Conservation (phyloP, 2,797 vertebrate species). For the Semotilus atromaculatus region DNA sequence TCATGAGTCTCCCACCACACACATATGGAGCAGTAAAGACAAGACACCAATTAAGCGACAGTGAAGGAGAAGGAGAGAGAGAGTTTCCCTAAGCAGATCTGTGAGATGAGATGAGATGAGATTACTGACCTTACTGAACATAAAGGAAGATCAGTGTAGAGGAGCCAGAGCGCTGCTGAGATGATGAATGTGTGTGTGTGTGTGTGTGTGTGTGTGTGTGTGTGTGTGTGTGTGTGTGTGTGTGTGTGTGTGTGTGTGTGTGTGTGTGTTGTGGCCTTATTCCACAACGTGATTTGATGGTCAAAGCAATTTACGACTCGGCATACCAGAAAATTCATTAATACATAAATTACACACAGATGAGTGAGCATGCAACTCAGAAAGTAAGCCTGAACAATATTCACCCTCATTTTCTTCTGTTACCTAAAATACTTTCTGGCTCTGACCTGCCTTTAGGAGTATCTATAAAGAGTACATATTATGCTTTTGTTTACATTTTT, state of each 20-base stretch:
- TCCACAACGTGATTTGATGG: slow-evolving; percentile 20
- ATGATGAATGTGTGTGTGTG: neutral
- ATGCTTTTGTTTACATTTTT: neutral
- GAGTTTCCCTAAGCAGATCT: slow-evolving; percentile 16
- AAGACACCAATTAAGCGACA: slow-evolving; percentile 8
- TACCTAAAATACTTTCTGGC: neutral
- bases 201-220: neutral
- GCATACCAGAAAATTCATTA: slow-evolving; percentile 30
- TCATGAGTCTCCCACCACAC: neutral
- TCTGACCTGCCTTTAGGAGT: neutral
- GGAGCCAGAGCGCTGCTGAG: neutral
- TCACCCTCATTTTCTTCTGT: neutral
- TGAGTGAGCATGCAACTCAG: slow-evolving; percentile 17
- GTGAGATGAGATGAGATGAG: slow-evolving; percentile 20
- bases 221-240: neutral
- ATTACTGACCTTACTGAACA: slow-evolving; percentile 28
- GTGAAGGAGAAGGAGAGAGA: neutral
- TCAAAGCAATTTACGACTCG: slow-evolving; percentile 42
- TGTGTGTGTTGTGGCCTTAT: neutral
- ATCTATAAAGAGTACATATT: neutral
- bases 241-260: neutral
- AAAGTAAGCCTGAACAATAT: slow-evolving; percentile 17
- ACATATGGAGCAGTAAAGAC: slow-evolving; percentile 30
- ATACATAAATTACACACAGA: slow-evolving; percentile 33
- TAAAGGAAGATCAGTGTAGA: slow-evolving; percentile 6